Evolutionary conservation across 2,888 invertebrate genomes (phyloP).

Genomic region (Drymonia ruficornis): DNA sequence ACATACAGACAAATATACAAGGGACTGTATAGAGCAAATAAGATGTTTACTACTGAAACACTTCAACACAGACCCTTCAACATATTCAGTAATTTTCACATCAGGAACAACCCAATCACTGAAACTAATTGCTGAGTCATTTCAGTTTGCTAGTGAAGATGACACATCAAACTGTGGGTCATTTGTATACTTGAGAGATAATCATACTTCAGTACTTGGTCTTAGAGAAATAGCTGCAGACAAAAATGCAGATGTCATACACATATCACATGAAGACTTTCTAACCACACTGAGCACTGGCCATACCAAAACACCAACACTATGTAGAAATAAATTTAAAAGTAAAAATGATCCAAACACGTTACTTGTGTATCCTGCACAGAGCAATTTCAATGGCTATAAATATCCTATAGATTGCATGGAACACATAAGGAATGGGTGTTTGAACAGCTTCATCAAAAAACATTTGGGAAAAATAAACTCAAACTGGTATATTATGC

Average conservation of each 20-base stretch:
- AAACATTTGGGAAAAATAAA: constrained; percentile 65
- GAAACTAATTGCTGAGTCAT: constrained; percentile 93
- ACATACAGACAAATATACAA: constrained; percentile 93
- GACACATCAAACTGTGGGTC: constrained; percentile 75
- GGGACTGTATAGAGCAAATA: constrained; percentile 93
- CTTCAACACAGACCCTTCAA: constrained; percentile 91
- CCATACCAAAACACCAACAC: constrained; percentile 24
- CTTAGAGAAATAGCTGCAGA: constrained; percentile 90
- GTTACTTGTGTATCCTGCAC: constrained; percentile 94
- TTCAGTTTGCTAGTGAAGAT: constrained; percentile 82
- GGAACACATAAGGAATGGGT: constrained; percentile 85
- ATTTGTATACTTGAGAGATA: constrained; percentile 94
- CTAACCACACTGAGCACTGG: constrained; percentile 53
- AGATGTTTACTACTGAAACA: constrained; percentile 93
- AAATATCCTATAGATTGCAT: constrained; percentile 94
- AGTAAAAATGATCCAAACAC: constrained; percentile 54
- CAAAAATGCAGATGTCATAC: constrained; percentile 82
- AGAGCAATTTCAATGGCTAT: constrained; percentile 97
- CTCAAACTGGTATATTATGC: constrained; percentile 88
- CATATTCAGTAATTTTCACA: constrained; percentile 97
- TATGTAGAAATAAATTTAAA: constrained; percentile 43
- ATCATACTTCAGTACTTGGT: constrained; percentile 98
- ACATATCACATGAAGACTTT: constrained; percentile 85
- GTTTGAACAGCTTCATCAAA: constrained; percentile 70
- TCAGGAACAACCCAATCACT: constrained; percentile 95